Evolutionary conservation across 2,888 invertebrate genomes (phyloP), one percentile per base, ranked within the genome.

Genomic region (Trilocha varians): DNA sequence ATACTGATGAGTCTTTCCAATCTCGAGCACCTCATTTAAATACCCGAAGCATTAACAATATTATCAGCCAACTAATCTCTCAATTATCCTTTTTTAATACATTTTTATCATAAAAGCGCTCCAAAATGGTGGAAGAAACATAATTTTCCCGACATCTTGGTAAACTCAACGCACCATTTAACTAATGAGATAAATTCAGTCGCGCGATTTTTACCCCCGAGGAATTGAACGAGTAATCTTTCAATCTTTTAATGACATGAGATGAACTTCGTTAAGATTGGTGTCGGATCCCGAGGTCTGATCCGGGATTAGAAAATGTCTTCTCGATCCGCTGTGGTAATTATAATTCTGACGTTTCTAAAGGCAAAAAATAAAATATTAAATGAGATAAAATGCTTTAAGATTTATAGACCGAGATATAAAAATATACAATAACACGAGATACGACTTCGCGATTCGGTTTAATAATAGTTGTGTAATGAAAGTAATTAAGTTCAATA

Each of bases 231-330:
- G 62, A 74, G 78, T 73, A 83, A 84, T 84, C 82, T 76, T 77
- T 74, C 78, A 79, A 83, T 82, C 82, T 82, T 74, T 74, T 82
- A 83, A 82, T 82, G 84, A 79, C 73, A 69, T 66, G 71, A 78
- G 68, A 77, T 76, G 59, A 58, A 61, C 58, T 50, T 52, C 51
- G 52, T 45, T 58, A 50, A 58, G 61, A 70, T 70, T 68, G 75
- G 70, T 71, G 72, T 69, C 61, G 57, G 53, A 54, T 59, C 48
- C 50, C 45, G 38, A 43, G 48, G 52, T 53, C 53, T 47, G 48
- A 53, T 54, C 53, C 36, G 45, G 48, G 53, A 56, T 57, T 56
- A 57, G 43, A 47, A 45, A 46, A 39, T 42, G 39, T 38, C 38
- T 38, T 38, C 35, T 42, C 38, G 38, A 32, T 32, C 36, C 5